Evolutionary conservation across 23 tunicate species (phyloP).

Genomic region (Clavelina lepadiformis): DNA sequence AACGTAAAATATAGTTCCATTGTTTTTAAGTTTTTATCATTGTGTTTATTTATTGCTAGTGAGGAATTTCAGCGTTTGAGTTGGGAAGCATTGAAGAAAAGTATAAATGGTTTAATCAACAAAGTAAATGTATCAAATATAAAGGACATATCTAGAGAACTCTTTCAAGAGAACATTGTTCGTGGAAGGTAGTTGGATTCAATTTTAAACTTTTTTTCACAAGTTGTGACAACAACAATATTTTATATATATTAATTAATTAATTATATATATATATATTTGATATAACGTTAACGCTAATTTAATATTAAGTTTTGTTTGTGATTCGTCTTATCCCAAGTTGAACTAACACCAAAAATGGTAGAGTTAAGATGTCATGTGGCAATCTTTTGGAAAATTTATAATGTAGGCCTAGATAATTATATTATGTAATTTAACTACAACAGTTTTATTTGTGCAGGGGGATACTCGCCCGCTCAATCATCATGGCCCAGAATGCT

Average conservation of each 20-base stretch:
- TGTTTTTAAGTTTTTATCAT: no score
- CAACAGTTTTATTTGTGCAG: constrained; percentile 13
- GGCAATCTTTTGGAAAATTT: no score
- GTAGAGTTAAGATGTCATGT: no score
- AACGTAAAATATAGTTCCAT: no score
- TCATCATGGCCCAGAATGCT: constrained; percentile 84
- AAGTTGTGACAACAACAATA: no score
- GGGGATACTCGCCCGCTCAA: constrained; percentile 77
- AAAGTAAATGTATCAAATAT: constrained; percentile 95
- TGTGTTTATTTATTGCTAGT: constrained; percentile 24
- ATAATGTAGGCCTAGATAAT: neutral
- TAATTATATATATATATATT: no score
- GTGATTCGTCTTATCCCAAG: no score
- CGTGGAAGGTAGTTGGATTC: constrained; percentile 97
- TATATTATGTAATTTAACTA: neutral
- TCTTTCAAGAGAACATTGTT: constrained; percentile 91
- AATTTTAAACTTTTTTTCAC: no score
- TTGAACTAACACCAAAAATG: no score
- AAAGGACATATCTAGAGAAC: constrained; percentile 64
- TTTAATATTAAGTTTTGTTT: no score
- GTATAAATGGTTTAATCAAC: constrained; percentile 94
- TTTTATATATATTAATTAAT: no score
- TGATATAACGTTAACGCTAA: no score
- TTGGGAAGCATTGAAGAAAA: constrained; percentile 99
- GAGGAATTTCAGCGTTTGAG: constrained; percentile 84